Percentiles rank a stretch among this genome's conserved stretches.
These are phyloP conservation scores for Eidolon dupreanum DNA, from an alignment of 2,797 vertebrate genomes.

Conservation along the genomic window DNA sequence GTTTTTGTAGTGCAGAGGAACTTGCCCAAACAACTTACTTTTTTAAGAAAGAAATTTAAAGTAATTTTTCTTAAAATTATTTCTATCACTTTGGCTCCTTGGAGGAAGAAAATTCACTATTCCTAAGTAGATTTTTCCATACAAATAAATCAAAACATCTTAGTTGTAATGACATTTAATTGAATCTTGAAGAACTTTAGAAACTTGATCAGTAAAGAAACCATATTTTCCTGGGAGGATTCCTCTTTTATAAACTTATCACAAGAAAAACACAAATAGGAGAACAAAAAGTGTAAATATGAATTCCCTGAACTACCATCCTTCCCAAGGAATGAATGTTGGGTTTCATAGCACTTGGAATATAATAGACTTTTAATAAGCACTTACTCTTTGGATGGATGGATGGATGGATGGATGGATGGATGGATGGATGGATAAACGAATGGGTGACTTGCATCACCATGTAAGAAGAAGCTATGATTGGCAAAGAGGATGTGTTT, in stretches of 20 bases:
- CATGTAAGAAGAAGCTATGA: background rate
- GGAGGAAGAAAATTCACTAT: accelerated
- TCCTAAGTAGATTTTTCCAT: background rate
- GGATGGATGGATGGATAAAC: background rate
- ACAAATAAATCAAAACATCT: background rate
- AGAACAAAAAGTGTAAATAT: background rate
- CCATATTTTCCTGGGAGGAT: background rate
- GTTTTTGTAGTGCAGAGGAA: background rate
- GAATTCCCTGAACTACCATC: background rate
- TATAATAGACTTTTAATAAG: background rate
- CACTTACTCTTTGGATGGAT: background rate
- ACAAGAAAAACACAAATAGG: background rate
- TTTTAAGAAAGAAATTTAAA: background rate
- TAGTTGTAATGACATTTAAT: background rate
- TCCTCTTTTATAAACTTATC: background rate
- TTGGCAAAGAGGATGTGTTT: background rate
- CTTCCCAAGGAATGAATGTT: background rate
- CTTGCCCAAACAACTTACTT: background rate
- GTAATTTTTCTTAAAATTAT: background rate
- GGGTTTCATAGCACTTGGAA: background rate
- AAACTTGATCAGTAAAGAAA: background rate
- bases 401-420: background rate
- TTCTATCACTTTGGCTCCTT: background rate
- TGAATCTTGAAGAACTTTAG: background rate
- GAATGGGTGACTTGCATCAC: background rate